These are phyloP conservation scores for Siniperca knerii DNA, from an alignment of 2,113 vertebrate genomes.

Conservation along the genomic window DNA sequence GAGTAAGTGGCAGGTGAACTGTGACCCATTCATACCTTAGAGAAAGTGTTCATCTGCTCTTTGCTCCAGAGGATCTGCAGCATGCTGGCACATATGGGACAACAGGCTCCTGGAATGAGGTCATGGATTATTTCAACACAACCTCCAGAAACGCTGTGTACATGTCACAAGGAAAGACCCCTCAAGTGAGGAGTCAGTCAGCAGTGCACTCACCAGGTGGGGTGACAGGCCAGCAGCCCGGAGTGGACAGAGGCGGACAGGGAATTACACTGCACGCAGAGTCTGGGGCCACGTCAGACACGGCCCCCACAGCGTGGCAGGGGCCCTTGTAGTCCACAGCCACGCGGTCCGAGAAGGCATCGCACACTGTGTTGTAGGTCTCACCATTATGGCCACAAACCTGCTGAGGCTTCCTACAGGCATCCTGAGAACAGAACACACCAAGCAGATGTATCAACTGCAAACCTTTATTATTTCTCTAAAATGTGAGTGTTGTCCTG, in stretches of 20 bases:
- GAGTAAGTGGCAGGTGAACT: background rate
- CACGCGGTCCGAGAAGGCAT: constrained; percentile 91
- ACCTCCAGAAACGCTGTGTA: background rate
- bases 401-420: constrained; percentile 84
- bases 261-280: constrained; percentile 87
- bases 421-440: constrained; percentile 71
- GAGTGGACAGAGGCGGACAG: constrained; percentile 85
- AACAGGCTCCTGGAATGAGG: constrained; percentile 90
- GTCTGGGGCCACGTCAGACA: constrained; percentile 82
- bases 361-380: constrained; percentile 91
- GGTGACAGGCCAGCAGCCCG: constrained; percentile 88
- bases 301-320: constrained; percentile 90
- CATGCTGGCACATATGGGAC: constrained; percentile 95
- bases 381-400: constrained; percentile 94
- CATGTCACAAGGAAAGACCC: background rate
- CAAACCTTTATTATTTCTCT: too few species aligned
- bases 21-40: constrained; percentile 84
- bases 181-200: too few species aligned
- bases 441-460: background rate
- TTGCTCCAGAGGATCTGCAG: constrained; percentile 94
- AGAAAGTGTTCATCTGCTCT: constrained; percentile 93
- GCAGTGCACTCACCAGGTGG: constrained; percentile 89
- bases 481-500: too few species aligned
- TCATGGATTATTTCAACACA: background rate
- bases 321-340: constrained; percentile 90